Base-by-base conservation (phyloP, 2,797 vertebrate species). In the Spinibarbus caldwelli region DNA sequence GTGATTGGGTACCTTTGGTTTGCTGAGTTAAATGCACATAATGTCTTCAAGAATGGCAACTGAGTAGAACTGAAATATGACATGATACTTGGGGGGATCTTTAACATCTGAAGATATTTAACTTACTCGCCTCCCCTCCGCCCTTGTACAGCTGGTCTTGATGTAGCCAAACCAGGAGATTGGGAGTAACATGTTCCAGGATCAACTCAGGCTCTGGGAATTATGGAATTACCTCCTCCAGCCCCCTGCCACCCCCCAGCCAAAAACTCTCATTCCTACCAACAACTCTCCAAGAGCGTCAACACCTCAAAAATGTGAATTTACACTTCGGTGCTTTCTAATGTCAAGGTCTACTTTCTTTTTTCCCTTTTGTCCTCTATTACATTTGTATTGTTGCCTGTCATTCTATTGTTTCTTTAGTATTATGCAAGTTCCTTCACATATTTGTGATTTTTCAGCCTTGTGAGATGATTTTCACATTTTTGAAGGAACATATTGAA, bases 31-130 rank as follows among this genome's bases (percentile, higher is more conserved):
- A 45, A 71, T 59, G 67, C 15, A 4, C 34, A 90, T 92, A 89
- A 92, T 88, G 85, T 49, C 80, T 12, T 85, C 89, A 89, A 90
- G 91, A 91, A 92, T 92, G 90, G 92, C 88, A 52, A 34, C 29
- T 36, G 47, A 52, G 34, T 34, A 34, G 29, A 76, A 14, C 88
- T 92, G 91, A 91, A 93, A 93, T 89, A 87, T 82, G 93, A 93
- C 90, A 90, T 87, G 70, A 82, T 86, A 83, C 64, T 86, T 67
- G 87, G 85, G 87, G 78, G 82, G 85, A 68, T 90, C 90, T 89
- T 57, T 29, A 92, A 89, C 88, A 91, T 84, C 83, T 82, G 80
- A 82, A 72, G 38, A 82, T 62, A 71, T 72, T 82, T 73, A 82
- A 47, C 80, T 34, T 52, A 10, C 57, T 75, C 66, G 31, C 67